Evolutionary conservation across 1,140 invertebrate genomes (phyloP).

Genomic region (Drosophila nikananu): DNA sequence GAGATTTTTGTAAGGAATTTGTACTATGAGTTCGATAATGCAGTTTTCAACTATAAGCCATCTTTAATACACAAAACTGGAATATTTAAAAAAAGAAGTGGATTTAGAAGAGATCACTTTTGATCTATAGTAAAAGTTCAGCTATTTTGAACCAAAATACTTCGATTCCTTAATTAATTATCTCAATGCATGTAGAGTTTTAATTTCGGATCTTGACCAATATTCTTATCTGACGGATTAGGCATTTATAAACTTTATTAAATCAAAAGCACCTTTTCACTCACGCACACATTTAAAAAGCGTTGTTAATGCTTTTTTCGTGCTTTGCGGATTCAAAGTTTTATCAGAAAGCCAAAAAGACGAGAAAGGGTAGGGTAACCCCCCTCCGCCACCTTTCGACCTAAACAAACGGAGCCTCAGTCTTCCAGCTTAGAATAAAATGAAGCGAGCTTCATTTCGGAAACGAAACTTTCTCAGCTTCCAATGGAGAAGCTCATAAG

Average conservation of each 20-base stretch:
- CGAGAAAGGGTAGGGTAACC: neutral
- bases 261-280: slow-evolving; percentile 51
- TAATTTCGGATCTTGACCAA: neutral
- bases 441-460: slow-evolving; percentile 7
- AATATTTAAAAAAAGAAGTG: neutral
- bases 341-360: slow-evolving; percentile 63
- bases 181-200: no score
- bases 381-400: neutral
- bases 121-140: neutral
- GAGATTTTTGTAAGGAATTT: no score
- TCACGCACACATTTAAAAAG: slow-evolving; percentile 50
- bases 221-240: slow-evolving; percentile 10
- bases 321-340: slow-evolving; percentile 75
- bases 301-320: slow-evolving; percentile 72
- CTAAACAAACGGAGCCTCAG: slow-evolving; percentile 15
- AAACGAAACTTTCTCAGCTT: slow-evolving; percentile 1
- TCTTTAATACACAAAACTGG: neutral
- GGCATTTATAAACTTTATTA: slow-evolving; percentile 28
- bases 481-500: slow-evolving; percentile 25
- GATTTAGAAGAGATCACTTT: neutral
- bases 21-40: neutral
- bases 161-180: no score
- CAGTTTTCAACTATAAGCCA: neutral
- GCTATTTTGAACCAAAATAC: neutral
- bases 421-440: slow-evolving; percentile 6